These are phyloP conservation scores for Muscicapa adusta DNA, from an alignment of 2,113 vertebrate species.

Conservation along the genomic window DNA sequence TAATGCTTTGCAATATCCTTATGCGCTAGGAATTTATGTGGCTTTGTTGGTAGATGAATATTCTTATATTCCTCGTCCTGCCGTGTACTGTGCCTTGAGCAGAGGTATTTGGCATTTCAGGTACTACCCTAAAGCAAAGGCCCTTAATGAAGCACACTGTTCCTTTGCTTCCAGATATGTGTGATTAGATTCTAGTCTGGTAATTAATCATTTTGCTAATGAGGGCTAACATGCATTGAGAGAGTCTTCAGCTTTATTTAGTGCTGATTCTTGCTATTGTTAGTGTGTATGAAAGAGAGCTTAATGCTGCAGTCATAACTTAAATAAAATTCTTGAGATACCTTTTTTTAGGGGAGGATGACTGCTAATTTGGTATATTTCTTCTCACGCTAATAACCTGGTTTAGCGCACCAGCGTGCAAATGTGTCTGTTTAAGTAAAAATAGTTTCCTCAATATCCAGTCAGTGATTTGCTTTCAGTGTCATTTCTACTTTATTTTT, in stretches of 20 bases:
- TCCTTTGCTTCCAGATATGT: background rate
- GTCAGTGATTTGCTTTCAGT: background rate
- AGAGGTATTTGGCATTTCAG: background rate
- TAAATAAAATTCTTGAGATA: background rate
- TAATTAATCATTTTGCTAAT: background rate
- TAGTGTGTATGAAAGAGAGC: background rate
- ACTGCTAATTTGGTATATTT: background rate
- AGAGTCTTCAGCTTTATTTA: background rate
- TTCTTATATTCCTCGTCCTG: background rate
- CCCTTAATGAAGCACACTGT: background rate
- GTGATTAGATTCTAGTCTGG: background rate
- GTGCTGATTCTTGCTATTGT: background rate
- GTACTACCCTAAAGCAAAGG: background rate
- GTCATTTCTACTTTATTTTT: background rate
- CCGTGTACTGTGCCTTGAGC: background rate
- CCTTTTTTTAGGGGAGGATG: background rate
- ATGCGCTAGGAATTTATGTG: background rate
- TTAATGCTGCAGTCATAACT: background rate
- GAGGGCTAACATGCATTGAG: background rate
- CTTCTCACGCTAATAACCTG: background rate
- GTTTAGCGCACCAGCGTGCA: background rate
- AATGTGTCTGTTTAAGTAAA: background rate
- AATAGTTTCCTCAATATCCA: background rate
- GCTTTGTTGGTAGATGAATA: background rate
- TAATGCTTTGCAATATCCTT: slow-evolving; percentile 11